phyloP scores from a whole-genome alignment of 2,113 vertebrate species.

The Nycticryphes semicollaris region DNA sequence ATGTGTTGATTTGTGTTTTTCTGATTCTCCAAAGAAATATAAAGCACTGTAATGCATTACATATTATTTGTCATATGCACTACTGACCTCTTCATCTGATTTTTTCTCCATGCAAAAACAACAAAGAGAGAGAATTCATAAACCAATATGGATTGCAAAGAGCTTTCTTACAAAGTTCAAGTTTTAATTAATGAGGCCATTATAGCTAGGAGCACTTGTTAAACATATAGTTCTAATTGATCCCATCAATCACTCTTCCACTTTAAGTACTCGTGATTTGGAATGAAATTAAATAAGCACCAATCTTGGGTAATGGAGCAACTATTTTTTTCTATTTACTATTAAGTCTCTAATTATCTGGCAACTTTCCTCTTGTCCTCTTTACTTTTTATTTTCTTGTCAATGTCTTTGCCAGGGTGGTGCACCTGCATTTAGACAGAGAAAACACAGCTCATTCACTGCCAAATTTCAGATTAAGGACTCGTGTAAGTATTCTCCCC shows the following conservation, averaged over 20 bases:
- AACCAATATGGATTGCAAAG: background rate
- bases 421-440: background rate
- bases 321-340: background rate
- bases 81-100: background rate
- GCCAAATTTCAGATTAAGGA: background rate
- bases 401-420: background rate
- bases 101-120: background rate
- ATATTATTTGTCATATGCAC: background rate
- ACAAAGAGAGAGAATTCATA: background rate
- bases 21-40: background rate
- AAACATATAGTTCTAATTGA: constrained; percentile 37
- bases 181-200: constrained; percentile 24
- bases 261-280: background rate
- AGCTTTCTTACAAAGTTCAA: background rate
- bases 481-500: background rate
- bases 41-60: background rate
- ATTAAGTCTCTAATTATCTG: background rate
- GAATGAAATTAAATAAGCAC: background rate
- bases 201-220: background rate
- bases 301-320: background rate
- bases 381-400: background rate
- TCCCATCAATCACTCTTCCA: background rate
- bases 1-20: background rate
- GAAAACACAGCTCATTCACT: background rate
- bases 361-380: background rate